Evolutionary conservation across 2,797 vertebrate species (phyloP), one percentile per base, ranked within the genome.

Genomic region (Neoniphon sammara): DNA sequence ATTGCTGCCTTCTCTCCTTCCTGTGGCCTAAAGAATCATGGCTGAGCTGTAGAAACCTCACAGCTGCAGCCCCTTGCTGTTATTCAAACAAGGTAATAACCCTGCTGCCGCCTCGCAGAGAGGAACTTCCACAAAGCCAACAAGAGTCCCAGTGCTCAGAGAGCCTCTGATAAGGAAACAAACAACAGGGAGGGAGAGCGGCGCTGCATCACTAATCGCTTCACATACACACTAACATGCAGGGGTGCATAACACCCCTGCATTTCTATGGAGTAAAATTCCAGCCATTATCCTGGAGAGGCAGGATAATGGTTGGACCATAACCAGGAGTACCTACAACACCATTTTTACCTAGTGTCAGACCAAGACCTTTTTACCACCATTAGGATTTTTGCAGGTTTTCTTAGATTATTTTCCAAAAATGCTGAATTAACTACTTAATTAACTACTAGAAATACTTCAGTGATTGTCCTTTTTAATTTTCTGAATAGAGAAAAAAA

Each of bases 121-220:
- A 47, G 20, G 64, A 39, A 54, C 34, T 44, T 53, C 30, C 23
- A n/a, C 20, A 44, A 52, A 55, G 30, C 31, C 31, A 34, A 7
- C 2, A 7, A 34, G 31, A 34, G 66, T 53, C 60, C 52, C 67
- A 25, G 17, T 15, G 27, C 42, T 55, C 59, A 21, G 17, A 15
- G 44, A 50, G 56, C 7, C 20, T 31, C 55, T 56, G 77, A 80
- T 80, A 61, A 75, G 55, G 63, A 62, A 47, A 50, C 66, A 69
- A 65, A 74, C 36, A 39, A 39, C 23, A 31, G 58, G 25, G 56
- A 57, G 8, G 27, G 34, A 31, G 49, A 30, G 30, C 55, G 20
- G 42, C 23, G 15, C 62, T 55, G 44, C 50, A 70, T 57, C 46
- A 20, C 25, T 47, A 74, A 75, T 54, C 30, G 15, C 18, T 18